These are phyloP conservation scores for Chiridota heheva DNA, from an alignment of 35 echinoderm and acorn worm species.

Conservation along the genomic window DNA sequence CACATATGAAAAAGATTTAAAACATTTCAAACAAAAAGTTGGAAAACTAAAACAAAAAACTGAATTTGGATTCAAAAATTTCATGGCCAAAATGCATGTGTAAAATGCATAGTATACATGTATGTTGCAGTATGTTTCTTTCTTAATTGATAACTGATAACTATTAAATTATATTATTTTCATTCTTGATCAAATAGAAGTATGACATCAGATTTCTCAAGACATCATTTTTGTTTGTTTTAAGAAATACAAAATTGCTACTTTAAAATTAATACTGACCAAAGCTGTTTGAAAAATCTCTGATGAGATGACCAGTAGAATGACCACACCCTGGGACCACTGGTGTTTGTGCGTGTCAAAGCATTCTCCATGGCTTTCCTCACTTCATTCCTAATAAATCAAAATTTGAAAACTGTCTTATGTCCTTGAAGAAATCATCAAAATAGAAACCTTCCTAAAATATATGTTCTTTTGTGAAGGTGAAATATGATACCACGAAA, in stretches of 20 bases:
- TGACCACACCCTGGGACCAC: slow-evolving; percentile 68
- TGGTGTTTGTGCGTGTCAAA: slow-evolving; percentile 67
- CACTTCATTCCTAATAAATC: slow-evolving; percentile 74
- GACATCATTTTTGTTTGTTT: neutral
- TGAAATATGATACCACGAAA: neutral
- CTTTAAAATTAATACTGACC: slow-evolving; percentile 62
- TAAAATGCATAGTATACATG: no score
- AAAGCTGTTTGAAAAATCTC: slow-evolving; percentile 86
- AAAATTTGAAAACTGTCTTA: neutral
- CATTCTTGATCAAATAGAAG: no score
- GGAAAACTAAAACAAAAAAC: no score
- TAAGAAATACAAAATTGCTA: neutral
- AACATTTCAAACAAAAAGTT: no score
- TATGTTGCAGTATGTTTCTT: no score
- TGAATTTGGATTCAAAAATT: no score
- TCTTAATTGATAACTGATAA: no score
- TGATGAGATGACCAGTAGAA: slow-evolving; percentile 87
- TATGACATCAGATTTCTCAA: no score
- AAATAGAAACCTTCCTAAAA: neutral
- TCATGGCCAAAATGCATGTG: no score
- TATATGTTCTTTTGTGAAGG: slow-evolving; percentile 2
- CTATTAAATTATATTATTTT: no score
- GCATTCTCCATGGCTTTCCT: slow-evolving; percentile 67
- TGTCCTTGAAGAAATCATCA: no score
- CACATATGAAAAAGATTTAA: no score